These are phyloP conservation scores for Lochmaea crataegi DNA, from an alignment of 2,888 invertebrate genomes.

Conservation along the genomic window DNA sequence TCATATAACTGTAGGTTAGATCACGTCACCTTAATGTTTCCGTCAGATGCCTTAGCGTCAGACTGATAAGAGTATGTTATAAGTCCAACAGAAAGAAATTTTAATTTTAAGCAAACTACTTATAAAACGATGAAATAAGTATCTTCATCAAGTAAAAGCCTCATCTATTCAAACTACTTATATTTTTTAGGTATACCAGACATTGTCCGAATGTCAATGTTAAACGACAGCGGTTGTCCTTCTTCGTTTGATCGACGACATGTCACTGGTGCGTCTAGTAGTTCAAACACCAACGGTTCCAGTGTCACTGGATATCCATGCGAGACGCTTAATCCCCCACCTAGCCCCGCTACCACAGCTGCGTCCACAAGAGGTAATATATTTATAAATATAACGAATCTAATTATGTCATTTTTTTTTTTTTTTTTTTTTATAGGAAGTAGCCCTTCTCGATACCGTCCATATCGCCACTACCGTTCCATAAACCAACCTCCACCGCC, in stretches of 20 bases:
- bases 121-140: too few relatives aligned
- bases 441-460: constrained; percentile 70
- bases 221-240: constrained; percentile 72
- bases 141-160: too few relatives aligned
- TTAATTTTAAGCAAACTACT: too few relatives aligned
- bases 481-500: constrained; percentile 91
- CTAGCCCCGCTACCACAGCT: constrained; percentile 86
- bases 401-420: background rate
- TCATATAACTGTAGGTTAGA: too few relatives aligned
- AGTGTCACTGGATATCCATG: constrained; percentile 74
- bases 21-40: too few relatives aligned
- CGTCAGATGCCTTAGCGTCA: too few relatives aligned
- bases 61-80: too few relatives aligned
- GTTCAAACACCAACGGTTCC: constrained; percentile 70
- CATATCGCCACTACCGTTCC: constrained; percentile 66
- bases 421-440: constrained; percentile 61
- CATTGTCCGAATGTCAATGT: constrained; percentile 73
- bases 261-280: constrained; percentile 74
- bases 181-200: constrained; percentile 61
- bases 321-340: constrained; percentile 90
- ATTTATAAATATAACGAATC: background rate
- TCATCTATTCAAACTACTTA: background rate
- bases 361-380: constrained; percentile 65
- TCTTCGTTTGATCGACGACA: constrained; percentile 77
- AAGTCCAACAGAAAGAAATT: too few relatives aligned